Evolutionary conservation across 2,888 invertebrate species (phyloP).

Genomic region (Sphaerophoria taeniata): DNA sequence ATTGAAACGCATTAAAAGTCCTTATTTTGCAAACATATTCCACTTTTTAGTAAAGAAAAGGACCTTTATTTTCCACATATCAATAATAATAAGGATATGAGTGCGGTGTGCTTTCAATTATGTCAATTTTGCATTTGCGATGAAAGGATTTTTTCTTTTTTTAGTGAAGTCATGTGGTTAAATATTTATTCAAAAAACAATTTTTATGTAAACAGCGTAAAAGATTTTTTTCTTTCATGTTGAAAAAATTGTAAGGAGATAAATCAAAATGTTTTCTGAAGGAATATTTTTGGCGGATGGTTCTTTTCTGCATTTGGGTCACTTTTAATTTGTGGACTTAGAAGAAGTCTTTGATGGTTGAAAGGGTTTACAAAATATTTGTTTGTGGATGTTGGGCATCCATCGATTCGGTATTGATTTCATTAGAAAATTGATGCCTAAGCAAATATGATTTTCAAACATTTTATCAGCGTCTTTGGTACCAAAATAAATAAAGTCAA

Average conservation of each 20-base stretch:
- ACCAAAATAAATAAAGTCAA: too few relatives aligned
- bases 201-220: constrained; percentile 43
- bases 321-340: too few relatives aligned
- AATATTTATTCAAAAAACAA: constrained; percentile 50
- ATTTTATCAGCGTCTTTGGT: too few relatives aligned
- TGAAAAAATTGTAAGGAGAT: constrained; percentile 4
- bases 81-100: constrained; percentile 28
- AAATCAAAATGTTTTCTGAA: neutral
- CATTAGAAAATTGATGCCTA: too few relatives aligned
- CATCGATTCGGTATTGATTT: too few relatives aligned
- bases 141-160: constrained; percentile 36
- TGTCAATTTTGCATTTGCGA: constrained; percentile 49
- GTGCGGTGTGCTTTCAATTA: constrained; percentile 55
- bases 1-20: constrained; percentile 41
- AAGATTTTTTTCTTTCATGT: constrained; percentile 34
- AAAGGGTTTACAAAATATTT: too few relatives aligned
- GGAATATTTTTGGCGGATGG: too few relatives aligned
- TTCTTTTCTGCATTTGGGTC: too few relatives aligned
- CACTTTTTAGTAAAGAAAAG: constrained; percentile 15
- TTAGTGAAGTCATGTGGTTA: constrained; percentile 20
- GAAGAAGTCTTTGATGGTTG: too few relatives aligned
- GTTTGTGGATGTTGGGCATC: too few relatives aligned
- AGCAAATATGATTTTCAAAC: too few relatives aligned
- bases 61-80: constrained; percentile 19
- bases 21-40: constrained; percentile 25